These are phyloP conservation scores for Eupelmus urozonus DNA, from an alignment of 2,888 invertebrate genomes.

Conservation along the genomic window DNA sequence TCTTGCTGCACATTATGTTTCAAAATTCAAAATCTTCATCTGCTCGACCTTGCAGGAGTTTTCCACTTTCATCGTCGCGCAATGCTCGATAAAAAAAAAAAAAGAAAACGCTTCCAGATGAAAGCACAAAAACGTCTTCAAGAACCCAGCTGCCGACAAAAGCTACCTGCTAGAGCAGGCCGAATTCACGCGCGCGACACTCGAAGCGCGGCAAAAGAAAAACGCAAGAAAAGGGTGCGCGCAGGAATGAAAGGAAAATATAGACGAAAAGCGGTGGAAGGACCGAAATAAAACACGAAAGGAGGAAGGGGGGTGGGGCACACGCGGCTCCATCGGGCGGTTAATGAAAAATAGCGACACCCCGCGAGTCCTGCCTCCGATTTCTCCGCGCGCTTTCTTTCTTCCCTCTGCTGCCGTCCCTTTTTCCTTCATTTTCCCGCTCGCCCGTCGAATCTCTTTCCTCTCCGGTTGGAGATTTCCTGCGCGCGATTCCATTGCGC, in stretches of 20 bases:
- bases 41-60: too few species aligned
- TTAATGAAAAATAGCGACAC: constrained; percentile 75
- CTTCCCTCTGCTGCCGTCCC: background rate
- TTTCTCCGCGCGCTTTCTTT: constrained; percentile 55
- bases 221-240: background rate
- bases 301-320: background rate
- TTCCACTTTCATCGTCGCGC: too few species aligned
- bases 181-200: constrained; percentile 10
- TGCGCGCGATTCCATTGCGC: constrained; percentile 70
- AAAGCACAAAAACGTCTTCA: background rate
- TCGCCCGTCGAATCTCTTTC: background rate
- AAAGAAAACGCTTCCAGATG: too few species aligned
- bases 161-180: background rate
- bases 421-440: constrained; percentile 15
- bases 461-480: constrained; percentile 63
- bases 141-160: background rate
- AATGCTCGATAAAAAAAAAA: too few species aligned
- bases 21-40: too few species aligned
- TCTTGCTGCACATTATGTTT: too few species aligned
- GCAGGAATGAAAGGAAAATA: constrained; percentile 39
- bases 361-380: constrained; percentile 43
- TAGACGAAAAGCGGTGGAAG: background rate
- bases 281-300: constrained; percentile 34
- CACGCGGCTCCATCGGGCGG: constrained; percentile 68
- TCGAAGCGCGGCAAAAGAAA: background rate